These are phyloP conservation scores for Gymnorhina tibicen DNA, from an alignment of 2,113 vertebrate species.

Conservation along the genomic window DNA sequence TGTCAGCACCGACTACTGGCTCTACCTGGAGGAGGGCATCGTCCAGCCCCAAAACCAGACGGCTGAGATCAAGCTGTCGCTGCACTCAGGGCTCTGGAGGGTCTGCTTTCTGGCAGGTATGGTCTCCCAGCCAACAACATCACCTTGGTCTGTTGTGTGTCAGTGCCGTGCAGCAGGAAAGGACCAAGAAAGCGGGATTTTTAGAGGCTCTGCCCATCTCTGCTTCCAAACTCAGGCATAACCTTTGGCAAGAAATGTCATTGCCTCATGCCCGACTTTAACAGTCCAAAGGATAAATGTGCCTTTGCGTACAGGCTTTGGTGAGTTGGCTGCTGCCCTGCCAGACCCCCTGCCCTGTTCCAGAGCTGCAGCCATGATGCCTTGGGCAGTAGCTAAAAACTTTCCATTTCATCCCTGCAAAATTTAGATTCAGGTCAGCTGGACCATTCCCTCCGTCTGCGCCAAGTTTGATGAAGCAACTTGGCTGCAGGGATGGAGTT, in stretches of 20 bases:
- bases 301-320: not conserved
- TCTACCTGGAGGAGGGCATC: conserved; percentile 91
- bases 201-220: not conserved
- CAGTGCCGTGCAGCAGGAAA: rapidly evolving
- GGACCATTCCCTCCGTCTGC: rapidly evolving
- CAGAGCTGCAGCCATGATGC: rapidly evolving
- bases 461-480: not conserved
- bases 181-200: not conserved
- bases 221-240: not conserved
- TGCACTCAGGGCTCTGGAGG: conserved; percentile 94
- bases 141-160: not conserved
- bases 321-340: not conserved
- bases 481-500: not conserved
- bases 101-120: conserved; percentile 92
- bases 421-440: conserved; percentile 37
- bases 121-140: rapidly evolving
- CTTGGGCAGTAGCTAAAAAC: not conserved
- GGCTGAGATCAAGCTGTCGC: conserved; percentile 82
- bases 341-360: not conserved
- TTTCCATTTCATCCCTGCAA: not conserved
- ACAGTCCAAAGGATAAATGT: not conserved
- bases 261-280: rapidly evolving
- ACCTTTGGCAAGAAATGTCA: not conserved
- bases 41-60: conserved; percentile 91
- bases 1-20: conserved; percentile 96